Evolutionary conservation across 1,140 invertebrate species (phyloP), one percentile per base, ranked within the genome.

Genomic region (Hycleus cichorii): DNA sequence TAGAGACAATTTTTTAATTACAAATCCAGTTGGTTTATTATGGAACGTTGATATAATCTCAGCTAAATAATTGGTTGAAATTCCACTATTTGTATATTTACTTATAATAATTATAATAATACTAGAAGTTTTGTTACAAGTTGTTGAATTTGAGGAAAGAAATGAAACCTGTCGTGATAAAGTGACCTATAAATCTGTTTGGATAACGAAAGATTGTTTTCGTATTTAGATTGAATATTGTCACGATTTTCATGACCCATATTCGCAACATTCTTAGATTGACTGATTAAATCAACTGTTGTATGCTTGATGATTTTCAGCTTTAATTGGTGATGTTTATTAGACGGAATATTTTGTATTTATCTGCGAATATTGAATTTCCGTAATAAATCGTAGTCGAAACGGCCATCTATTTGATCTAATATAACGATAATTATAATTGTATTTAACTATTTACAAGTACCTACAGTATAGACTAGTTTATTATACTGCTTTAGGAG

Each of bases 221-320:
- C 51, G 56, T 56, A 51, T 32, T 52, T 63, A 63, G 61, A 63
- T 59, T 63, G 61, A 56, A 57, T 54, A 63, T 63, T 56, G 61
- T 63, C 61, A 63, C 61, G 61, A 63, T 57, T 63, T 63, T 53
- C 61, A 49, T 63, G 61, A 59, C 61, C 61, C 53, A 59, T 63
- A 59, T 63, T 63, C 39, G 57, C 27, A 52, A 44, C 12, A 52
- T 58, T 58, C 57, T 51, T 25, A 44, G 56, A 49, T 57, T 32
- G 42, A 10, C 47, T 49, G 42, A 57, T 57, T 18, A 18, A 18
- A 18, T 18, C 18, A 18, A 49, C 27, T 27, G 45, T 49, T 50
- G 49, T 49, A 57, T 40, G 40, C 25, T 55, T 55, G 52, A 55
- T 24, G 52, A 27, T 47, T 47, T 55, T 55, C 42, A 32, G 40